Evolutionary conservation across 2,113 vertebrate genomes (phyloP).

Genomic region (Esox niger): DNA sequence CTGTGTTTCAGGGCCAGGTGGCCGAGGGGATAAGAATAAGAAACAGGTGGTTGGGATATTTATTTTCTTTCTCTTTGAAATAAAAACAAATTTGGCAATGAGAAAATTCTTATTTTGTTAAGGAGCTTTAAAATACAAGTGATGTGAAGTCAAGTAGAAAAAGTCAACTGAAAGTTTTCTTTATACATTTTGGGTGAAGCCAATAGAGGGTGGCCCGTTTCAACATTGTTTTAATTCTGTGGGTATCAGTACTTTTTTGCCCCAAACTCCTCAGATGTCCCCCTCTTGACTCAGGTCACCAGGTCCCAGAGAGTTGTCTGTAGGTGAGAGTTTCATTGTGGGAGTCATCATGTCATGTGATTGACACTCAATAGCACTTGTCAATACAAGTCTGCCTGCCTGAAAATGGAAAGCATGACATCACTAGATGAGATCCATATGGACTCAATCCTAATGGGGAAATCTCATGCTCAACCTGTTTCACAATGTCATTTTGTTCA

Average conservation of each 20-base stretch:
- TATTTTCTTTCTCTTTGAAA: too few species aligned
- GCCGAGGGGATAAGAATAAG: constrained; percentile 22
- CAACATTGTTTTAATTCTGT: not conserved
- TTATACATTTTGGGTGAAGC: not conserved
- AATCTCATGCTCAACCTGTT: not conserved
- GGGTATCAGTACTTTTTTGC: not conserved
- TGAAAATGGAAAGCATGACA: constrained; percentile 2
- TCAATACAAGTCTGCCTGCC: not conserved
- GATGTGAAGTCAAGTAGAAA: too few species aligned
- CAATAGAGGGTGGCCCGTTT: not conserved
- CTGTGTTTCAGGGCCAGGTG: constrained; percentile 22
- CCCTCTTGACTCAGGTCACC: not conserved
- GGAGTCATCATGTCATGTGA: not conserved
- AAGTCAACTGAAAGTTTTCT: not conserved
- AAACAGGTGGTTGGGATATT: not conserved
- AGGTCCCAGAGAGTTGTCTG: not conserved
- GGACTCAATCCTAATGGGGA: not conserved
- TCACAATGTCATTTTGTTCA: not conserved
- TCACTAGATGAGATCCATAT: too few species aligned
- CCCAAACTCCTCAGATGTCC: not conserved
- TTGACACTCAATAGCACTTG: not conserved
- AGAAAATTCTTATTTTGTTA: too few species aligned
- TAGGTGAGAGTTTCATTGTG: not conserved
- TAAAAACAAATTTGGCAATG: too few species aligned
- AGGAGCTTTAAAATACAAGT: not conserved